phyloP scores from a whole-genome alignment of 1,140 invertebrate species.

The Melipona quadrifasciata region DNA sequence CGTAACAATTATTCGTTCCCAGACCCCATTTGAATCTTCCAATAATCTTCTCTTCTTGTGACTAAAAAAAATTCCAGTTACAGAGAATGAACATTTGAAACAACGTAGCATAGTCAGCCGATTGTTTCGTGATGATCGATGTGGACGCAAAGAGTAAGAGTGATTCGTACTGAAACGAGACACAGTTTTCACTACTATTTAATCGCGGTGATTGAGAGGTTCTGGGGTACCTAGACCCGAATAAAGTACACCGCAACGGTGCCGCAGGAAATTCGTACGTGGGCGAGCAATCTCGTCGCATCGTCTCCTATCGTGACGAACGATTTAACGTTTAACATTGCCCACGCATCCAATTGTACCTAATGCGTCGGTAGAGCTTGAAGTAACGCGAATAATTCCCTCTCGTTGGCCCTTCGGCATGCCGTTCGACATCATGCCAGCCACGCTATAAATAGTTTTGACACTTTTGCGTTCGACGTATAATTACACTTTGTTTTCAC shows the following conservation, averaged over 20 bases:
- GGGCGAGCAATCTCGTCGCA: constrained; percentile 68
- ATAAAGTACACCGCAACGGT: constrained; percentile 13
- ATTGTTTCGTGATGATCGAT: background rate
- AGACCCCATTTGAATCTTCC: no score
- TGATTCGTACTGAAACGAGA: background rate
- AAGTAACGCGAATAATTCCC: constrained; percentile 67
- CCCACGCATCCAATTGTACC: constrained; percentile 72
- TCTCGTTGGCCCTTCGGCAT: constrained; percentile 49
- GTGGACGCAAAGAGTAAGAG: background rate
- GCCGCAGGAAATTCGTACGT: constrained; percentile 66
- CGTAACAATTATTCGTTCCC: no score
- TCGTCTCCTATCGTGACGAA: constrained; percentile 67
- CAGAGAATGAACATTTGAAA: no score
- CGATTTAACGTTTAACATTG: constrained; percentile 74
- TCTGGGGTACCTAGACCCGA: background rate
- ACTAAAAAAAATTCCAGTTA: no score
- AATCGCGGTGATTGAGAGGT: constrained; percentile 6
- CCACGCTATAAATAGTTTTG: constrained; percentile 18
- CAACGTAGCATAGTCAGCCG: no score
- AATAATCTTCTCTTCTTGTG: no score
- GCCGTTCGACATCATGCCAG: constrained; percentile 16
- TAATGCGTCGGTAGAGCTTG: constrained; percentile 52
- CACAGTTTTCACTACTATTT: background rate
- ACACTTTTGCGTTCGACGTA: constrained; percentile 11
- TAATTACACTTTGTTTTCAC: background rate